These are phyloP conservation scores for Lasius fuliginosus DNA, from an alignment of 2,888 invertebrate species.

Conservation along the genomic window DNA sequence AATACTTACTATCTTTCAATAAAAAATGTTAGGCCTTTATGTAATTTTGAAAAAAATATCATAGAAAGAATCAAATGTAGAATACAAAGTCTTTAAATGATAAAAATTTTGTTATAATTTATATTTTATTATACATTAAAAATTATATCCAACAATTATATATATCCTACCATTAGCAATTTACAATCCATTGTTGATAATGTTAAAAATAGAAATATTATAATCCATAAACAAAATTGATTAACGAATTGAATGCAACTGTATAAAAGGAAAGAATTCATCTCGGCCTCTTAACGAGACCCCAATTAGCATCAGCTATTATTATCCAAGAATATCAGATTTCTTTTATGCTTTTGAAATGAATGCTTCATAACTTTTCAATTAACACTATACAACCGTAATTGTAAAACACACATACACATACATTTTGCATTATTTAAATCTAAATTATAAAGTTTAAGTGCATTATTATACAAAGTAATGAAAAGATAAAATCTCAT, in stretches of 20 bases:
- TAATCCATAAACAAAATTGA: conserved; percentile 48
- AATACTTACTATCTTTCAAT: not conserved
- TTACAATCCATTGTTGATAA: conserved; percentile 11
- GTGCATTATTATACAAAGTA: not conserved
- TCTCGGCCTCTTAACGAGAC: conserved; percentile 46
- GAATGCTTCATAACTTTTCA: conserved; percentile 12
- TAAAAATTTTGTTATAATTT: not conserved
- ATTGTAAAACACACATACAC: not conserved
- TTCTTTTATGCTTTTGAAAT: not conserved
- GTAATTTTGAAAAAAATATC: not conserved
- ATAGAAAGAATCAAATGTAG: not conserved
- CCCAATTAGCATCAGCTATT: conserved; percentile 66
- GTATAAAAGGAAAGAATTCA: conserved; percentile 45
- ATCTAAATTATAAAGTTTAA: conserved; percentile 4
- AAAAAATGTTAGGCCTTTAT: not conserved
- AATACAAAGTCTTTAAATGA: not conserved
- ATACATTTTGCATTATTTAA: conserved; percentile 10
- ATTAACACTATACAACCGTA: not conserved
- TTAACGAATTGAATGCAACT: conserved; percentile 15
- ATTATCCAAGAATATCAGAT: conserved; percentile 55
- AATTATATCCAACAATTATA: too few relatives aligned
- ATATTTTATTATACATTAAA: not conserved
- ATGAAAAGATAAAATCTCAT: not conserved
- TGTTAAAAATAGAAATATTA: conserved; percentile 5
- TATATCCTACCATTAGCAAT: not conserved